These are phyloP conservation scores for Xestobium rufovillosum DNA, from an alignment of 2,888 invertebrate genomes.

Conservation along the genomic window DNA sequence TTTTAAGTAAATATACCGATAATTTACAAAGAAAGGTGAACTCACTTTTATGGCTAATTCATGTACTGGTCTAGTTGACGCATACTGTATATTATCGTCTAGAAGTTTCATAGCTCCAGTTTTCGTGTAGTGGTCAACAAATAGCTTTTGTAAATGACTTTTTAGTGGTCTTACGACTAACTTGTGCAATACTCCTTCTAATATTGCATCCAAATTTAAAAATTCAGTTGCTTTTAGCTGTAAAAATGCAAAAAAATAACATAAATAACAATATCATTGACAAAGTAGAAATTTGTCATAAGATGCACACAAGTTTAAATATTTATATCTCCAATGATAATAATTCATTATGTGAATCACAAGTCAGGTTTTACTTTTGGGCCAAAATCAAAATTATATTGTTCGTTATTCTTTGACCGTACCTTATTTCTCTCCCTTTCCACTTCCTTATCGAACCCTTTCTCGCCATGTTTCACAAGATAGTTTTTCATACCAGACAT, in stretches of 20 bases:
- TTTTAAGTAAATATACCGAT: background rate
- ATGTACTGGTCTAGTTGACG: conserved; percentile 58
- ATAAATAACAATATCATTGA: conserved; percentile 9
- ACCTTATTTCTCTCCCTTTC: conserved; percentile 77
- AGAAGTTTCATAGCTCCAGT: conserved; percentile 65
- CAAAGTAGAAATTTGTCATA: too few relatives aligned
- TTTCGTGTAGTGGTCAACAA: conserved; percentile 80
- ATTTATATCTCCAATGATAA: background rate
- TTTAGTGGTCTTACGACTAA: conserved; percentile 81
- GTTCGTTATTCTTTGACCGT: too few relatives aligned
- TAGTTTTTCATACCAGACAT: conserved; percentile 99
- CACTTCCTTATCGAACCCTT: conserved; percentile 85
- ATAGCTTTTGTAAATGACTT: conserved; percentile 72
- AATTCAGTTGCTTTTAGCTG: conserved; percentile 84
- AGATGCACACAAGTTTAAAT: background rate
- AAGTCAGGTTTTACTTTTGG: too few relatives aligned
- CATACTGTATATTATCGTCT: conserved; percentile 63
- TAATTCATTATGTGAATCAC: background rate
- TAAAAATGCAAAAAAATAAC: conserved; percentile 26
- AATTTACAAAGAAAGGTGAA: conserved; percentile 9
- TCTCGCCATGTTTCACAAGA: conserved; percentile 90
- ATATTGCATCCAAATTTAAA: conserved; percentile 88
- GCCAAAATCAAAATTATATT: too few relatives aligned
- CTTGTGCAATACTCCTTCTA: conserved; percentile 91
- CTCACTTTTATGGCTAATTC: conserved; percentile 63